Evolutionary conservation across 2,113 vertebrate species (phyloP), one percentile per base, ranked within the genome.

Genomic region (Brachypteracias leptosomus): DNA sequence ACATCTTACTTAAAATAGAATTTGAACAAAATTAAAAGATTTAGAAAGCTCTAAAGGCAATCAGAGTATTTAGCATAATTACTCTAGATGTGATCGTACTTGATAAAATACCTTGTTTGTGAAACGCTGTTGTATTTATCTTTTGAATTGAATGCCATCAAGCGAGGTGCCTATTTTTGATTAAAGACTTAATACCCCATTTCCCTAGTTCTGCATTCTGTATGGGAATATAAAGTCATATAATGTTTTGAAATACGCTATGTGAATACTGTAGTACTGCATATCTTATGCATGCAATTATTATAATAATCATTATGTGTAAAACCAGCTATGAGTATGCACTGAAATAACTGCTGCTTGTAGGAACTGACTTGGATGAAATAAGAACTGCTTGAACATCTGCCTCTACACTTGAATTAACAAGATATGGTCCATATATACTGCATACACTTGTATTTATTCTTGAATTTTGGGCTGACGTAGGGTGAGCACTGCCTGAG

Each of bases 61-160:
- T 96, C 92, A 96, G 3, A 58, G 5, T 86, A 15, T 54, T 93
- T 93, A 93, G 55, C 24, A 84, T 92, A 95, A 96, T 97, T 96
- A 81, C 61, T 81, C 31, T 63, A 67, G 77, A 82, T 0, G 6
- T 89, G n/a, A 93, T 87, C 38, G 21, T 24, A 74, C 55, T 80
- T 82, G 65, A 94, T 88, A 36, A 81, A 92, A 91, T 62, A 55
- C 11, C 36, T 58, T 76, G 24, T 47, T 76, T 71, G 16, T 55
- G 54, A 92, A 95, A 84, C 2, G 11, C 3, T 42, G 49, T 52
- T 89, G 28, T 67, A 14, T 89, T 95, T 95, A 62, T 12, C 11
- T 92, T 96, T 33, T 47, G 25, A 89, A 65, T 13, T 67, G 13
- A 88, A 85, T 49, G 70, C 29, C 16, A 59, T 26, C 63, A 76